Base-by-base conservation (phyloP, 2,888 invertebrate genomes). In the Rhamnusium bicolor region DNA sequence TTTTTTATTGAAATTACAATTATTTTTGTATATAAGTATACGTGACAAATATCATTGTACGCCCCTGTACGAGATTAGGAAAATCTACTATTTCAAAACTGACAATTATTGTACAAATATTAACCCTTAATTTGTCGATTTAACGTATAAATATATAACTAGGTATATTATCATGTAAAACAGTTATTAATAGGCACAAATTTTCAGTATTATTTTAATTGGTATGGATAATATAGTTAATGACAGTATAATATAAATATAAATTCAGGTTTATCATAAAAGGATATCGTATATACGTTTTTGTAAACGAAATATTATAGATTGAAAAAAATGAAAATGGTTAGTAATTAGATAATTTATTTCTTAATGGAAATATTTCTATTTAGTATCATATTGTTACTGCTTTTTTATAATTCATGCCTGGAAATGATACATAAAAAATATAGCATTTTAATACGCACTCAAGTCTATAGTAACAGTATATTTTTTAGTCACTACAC, bases 91-190 rank as follows among this genome's bases (percentile, higher is more conserved):
- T 49, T 29, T 3, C 63, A 51, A 24, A 62, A 62, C 19, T 21
- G 27, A 49, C 49, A 10, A 21, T 62, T 49, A 62, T 62, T 62
- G 49, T 62, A 61, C 61, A 62, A 62, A 62, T 62, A 62, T 62
- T 62, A 62, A 62, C 49, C 62, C n/a, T 14, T 49, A 62, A 47
- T 53, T 62, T 62, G n/a, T 21, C 47, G 46, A 46, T 61, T 61
- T 56, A 14, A 6, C 61, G 10, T 40, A n/a, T 47, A 56, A 29
- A 27, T 56, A 56, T 16, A 56, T 24, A 49, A 29, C 51, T 10
- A 29, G 27, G 29, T 51, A 29, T 51, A 29, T 29, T 65, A 27
- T 18, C 18, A 16, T 16, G 19, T 29, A 27, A 51, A 65, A 51
- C 51, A 65, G 51, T 65, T 51, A 65, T 51, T 51, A 49, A 24